phyloP scores from a whole-genome alignment of 2,113 vertebrate species.

The Pipra filicauda region DNA sequence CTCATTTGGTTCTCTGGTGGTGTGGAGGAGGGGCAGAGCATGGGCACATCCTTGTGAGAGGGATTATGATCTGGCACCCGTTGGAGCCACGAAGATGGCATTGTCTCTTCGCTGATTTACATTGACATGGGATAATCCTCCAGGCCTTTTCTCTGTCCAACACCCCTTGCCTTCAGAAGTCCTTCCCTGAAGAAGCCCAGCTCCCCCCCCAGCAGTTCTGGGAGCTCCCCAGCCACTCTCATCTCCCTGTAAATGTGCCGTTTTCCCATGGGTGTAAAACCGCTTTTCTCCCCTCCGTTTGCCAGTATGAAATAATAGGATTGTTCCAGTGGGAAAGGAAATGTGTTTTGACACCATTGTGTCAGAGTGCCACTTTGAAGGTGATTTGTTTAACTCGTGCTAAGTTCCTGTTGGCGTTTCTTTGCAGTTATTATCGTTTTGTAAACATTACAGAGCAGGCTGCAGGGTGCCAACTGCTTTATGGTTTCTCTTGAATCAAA shows the following conservation, averaged over 20 bases:
- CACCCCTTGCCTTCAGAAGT: background rate
- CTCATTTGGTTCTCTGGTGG: background rate
- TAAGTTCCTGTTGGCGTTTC: conserved; percentile 12
- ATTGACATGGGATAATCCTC: background rate
- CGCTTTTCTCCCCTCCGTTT: background rate
- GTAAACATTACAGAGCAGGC: conserved; percentile 22
- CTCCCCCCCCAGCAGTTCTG: background rate
- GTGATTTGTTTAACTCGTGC: conserved; percentile 39
- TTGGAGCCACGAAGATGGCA: background rate
- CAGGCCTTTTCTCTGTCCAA: background rate
- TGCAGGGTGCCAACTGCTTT: conserved; percentile 26
- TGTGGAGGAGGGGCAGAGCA: background rate
- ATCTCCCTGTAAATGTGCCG: background rate
- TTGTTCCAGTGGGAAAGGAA: conserved; percentile 28
- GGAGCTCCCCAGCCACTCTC: background rate
- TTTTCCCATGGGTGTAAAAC: background rate
- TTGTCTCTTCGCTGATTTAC: background rate
- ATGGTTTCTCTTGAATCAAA: conserved; percentile 21
- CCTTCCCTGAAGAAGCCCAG: background rate
- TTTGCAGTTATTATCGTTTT: conserved; percentile 26
- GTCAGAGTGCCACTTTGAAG: conserved; percentile 36
- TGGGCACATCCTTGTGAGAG: background rate
- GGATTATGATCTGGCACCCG: fast-evolving
- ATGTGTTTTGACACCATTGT: conserved; percentile 48
- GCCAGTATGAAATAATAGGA: background rate